These are phyloP conservation scores for Eidolon dupreanum DNA, from an alignment of 2,797 vertebrate species.

Conservation along the genomic window DNA sequence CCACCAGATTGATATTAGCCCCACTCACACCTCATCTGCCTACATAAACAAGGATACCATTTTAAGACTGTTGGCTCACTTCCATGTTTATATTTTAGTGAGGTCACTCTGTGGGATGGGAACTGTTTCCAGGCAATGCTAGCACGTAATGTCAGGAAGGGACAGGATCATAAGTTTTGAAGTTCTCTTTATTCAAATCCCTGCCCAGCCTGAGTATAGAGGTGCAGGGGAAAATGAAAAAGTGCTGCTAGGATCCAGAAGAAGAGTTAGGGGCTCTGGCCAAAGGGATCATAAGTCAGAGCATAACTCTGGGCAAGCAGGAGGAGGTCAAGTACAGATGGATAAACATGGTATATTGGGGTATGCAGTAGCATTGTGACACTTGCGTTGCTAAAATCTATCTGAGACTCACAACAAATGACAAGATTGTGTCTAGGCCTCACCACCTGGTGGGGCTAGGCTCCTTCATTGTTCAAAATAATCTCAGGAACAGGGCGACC, in stretches of 20 bases:
- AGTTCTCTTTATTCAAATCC: conserved; percentile 47
- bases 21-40: background rate
- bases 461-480: background rate
- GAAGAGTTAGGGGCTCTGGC: background rate
- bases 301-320: background rate
- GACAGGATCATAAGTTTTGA: background rate
- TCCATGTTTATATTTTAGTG: conserved; percentile 15
- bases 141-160: background rate
- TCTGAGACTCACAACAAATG: background rate
- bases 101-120: background rate
- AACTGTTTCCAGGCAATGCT: background rate
- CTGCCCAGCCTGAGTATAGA: conserved; percentile 8
- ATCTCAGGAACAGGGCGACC: background rate
- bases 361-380: background rate
- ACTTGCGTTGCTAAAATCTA: background rate
- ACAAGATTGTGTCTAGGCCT: background rate
- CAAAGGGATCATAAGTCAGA: background rate
- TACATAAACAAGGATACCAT: conserved; percentile 37
- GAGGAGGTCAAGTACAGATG: background rate
- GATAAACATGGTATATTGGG: background rate
- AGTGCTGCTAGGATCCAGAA: background rate
- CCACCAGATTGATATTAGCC: background rate
- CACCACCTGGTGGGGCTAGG: background rate
- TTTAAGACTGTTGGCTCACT: conserved; percentile 42
- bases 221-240: background rate